A percentile compares a stretch with the other conserved stretches of the same genome.
phyloP scores from a whole-genome alignment of 2,888 invertebrate genomes.

The Caenorhabditis parvicauda region DNA sequence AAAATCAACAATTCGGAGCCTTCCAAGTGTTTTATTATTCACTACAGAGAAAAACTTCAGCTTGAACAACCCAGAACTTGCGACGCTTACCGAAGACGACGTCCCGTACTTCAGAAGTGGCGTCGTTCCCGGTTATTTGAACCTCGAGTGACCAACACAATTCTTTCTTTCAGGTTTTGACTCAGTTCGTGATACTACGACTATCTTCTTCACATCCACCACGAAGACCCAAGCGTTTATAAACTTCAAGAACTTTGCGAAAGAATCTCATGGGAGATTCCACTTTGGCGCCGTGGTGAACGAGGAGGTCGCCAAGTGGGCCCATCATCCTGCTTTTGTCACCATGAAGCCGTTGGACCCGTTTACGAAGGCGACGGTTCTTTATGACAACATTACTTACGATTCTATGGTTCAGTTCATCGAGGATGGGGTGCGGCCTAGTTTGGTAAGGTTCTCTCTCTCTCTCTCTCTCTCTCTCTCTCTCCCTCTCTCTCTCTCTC shows the following conservation, averaged over 20 bases:
- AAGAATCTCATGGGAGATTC: conserved; percentile 25
- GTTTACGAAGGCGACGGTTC: conserved; percentile 23
- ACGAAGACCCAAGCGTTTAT: conserved; percentile 21
- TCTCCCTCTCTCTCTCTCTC: background rate
- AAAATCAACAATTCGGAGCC: too few species aligned
- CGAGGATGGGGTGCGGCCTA: conserved; percentile 19
- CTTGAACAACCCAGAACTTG: too few species aligned
- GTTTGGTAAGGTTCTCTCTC: background rate
- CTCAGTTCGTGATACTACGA: conserved; percentile 17
- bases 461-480: background rate
- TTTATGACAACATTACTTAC: conserved; percentile 20
- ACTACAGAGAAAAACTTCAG: background rate
- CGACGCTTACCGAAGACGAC: conserved; percentile 13
- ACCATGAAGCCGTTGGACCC: conserved; percentile 34
- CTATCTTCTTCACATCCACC: conserved; percentile 22
- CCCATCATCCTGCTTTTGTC: conserved; percentile 33
- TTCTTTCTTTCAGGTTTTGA: conserved; percentile 18
- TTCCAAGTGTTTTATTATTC: too few species aligned
- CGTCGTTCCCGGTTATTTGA: conserved; percentile 16
- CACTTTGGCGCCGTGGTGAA: conserved; percentile 27
- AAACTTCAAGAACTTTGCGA: conserved; percentile 28
- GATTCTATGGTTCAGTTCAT: conserved; percentile 22
- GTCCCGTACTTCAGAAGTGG: conserved; percentile 27
- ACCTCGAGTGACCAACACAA: background rate
- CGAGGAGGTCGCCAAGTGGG: conserved; percentile 22